phyloP scores from a whole-genome alignment of 1,140 invertebrate genomes.

The Drosophila ananassae region DNA sequence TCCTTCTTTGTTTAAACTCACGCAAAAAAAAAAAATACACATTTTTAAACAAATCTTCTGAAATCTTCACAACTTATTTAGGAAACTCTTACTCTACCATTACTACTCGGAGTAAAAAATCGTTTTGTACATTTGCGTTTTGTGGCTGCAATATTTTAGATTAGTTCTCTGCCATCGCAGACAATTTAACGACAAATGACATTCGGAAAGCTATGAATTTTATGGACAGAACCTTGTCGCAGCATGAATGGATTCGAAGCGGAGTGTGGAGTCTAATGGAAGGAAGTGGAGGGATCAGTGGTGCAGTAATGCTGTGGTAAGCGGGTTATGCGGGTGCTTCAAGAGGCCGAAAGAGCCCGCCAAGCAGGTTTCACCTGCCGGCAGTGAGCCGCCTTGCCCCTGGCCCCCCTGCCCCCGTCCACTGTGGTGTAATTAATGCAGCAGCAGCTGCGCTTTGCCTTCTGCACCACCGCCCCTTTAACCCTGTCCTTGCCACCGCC shows the following conservation, averaged over 20 bases:
- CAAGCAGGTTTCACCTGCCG: conserved; percentile 68
- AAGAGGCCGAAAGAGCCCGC: conserved; percentile 28
- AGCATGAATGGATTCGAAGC: conserved; percentile 56
- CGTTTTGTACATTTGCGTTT: conserved; percentile 8
- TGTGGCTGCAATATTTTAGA: conserved; percentile 42
- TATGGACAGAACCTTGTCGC: conserved; percentile 49
- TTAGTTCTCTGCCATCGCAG: conserved; percentile 9
- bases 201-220: conserved; percentile 75
- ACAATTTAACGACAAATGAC: conserved; percentile 78
- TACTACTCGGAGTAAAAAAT: neutral
- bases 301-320: conserved; percentile 4
- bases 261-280: conserved; percentile 16
- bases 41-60: too few relatives aligned
- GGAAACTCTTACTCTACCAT: neutral
- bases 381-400: conserved; percentile 7
- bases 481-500: neutral
- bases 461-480: conserved; percentile 26
- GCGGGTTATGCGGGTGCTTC: conserved; percentile 67
- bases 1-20: too few relatives aligned
- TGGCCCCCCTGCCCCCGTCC: conserved; percentile 1
- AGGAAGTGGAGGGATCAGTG: conserved; percentile 1
- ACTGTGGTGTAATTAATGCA: conserved; percentile 75
- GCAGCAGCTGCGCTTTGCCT: conserved; percentile 76
- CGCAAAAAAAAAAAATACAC: too few relatives aligned
- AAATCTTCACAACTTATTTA: neutral